Conservation (phyloP, 2,797 vertebrate species). For the Oophaga sylvatica region DNA sequence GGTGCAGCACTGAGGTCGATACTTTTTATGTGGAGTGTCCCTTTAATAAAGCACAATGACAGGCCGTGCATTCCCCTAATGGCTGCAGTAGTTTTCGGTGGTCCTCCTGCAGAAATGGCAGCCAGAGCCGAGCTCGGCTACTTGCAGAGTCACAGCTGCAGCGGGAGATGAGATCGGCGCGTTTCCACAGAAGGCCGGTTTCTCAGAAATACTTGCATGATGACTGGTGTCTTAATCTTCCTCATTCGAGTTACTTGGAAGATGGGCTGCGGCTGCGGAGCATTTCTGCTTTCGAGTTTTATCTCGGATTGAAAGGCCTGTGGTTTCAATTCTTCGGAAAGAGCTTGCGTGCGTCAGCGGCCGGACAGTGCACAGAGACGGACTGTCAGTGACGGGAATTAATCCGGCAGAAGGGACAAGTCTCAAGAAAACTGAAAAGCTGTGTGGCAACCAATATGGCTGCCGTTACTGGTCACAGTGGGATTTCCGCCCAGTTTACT, state of each 20-base stretch:
- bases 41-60: background rate
- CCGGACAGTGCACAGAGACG: constrained; percentile 5
- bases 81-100: background rate
- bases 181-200: constrained; percentile 38
- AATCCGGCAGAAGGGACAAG: too few relatives aligned
- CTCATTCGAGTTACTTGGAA: constrained; percentile 57
- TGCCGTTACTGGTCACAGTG: background rate
- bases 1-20: background rate
- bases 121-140: background rate
- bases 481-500: background rate
- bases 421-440: background rate
- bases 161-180: background rate
- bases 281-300: constrained; percentile 56
- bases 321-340: constrained; percentile 50
- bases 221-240: constrained; percentile 21
- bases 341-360: constrained; percentile 12
- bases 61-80: background rate
- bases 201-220: constrained; percentile 52
- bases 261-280: constrained; percentile 14
- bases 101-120: background rate
- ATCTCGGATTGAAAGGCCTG: constrained; percentile 37
- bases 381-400: background rate
- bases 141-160: background rate
- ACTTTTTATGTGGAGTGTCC: background rate
- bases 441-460: background rate